Evolutionary conservation across 2,113 vertebrate species (phyloP).

Genomic region (Macaca mulatta): DNA sequence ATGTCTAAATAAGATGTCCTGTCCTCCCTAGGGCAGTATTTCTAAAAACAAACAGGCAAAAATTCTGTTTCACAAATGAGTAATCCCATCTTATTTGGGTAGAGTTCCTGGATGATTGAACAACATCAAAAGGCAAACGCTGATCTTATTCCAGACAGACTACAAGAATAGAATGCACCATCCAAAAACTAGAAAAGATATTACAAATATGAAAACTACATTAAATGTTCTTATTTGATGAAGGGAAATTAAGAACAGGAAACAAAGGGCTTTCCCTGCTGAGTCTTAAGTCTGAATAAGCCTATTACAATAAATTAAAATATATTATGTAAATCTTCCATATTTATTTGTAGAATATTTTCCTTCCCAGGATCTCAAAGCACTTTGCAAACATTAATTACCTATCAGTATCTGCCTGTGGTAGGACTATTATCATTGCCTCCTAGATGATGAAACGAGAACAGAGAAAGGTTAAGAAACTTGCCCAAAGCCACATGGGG

Average conservation of each 20-base stretch:
- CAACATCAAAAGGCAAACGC: neutral
- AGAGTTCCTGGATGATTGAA: neutral
- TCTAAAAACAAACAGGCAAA: neutral
- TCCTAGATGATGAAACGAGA: slow-evolving; percentile 47
- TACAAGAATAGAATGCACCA: neutral
- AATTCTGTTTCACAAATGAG: neutral
- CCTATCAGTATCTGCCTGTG: slow-evolving; percentile 13
- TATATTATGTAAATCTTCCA: neutral
- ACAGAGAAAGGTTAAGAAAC: slow-evolving; percentile 57
- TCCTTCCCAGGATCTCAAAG: slow-evolving; percentile 55
- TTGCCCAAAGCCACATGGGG: slow-evolving; percentile 10
- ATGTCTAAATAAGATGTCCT: neutral
- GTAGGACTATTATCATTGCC: neutral
- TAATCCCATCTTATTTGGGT: neutral
- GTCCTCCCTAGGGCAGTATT: neutral
- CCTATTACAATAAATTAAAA: slow-evolving; percentile 8
- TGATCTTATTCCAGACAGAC: neutral
- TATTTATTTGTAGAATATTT: slow-evolving; percentile 19
- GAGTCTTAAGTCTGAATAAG: slow-evolving; percentile 25
- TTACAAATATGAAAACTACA: slow-evolving; percentile 19
- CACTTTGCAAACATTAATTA: slow-evolving; percentile 56
- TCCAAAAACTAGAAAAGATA: neutral
- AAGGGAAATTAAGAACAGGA: neutral
- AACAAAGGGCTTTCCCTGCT: neutral
- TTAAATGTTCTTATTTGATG: neutral